Conservation (phyloP, 2,888 invertebrate genomes). For the Leucophenga montana region DNA sequence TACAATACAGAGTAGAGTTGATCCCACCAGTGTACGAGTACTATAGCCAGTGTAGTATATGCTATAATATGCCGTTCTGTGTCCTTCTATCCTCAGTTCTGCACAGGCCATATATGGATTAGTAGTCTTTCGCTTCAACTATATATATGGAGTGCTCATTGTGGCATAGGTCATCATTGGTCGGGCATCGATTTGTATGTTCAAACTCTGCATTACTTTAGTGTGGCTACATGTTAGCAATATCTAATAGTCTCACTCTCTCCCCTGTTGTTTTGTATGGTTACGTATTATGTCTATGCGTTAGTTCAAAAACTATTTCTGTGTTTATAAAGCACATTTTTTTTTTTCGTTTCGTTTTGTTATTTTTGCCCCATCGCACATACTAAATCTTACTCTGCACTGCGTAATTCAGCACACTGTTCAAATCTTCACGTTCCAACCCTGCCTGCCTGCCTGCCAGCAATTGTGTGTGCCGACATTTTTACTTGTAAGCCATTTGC, state of each 20-base stretch:
- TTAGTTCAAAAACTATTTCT: neutral
- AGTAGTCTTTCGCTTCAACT: neutral
- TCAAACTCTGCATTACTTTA: constrained; percentile 10
- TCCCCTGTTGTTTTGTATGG: neutral
- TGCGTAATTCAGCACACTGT: neutral
- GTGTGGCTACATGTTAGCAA: neutral
- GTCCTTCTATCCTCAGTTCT: neutral
- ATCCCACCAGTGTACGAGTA: too few relatives aligned
- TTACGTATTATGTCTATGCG: neutral
- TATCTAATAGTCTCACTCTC: neutral
- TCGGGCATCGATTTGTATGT: neutral
- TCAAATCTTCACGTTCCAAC: neutral
- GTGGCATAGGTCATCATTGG: constrained; percentile 1
- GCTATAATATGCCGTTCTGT: too few relatives aligned
- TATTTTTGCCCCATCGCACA: neutral
- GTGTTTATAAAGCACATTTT: neutral
- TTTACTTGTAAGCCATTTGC: neutral
- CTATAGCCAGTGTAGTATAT: too few relatives aligned
- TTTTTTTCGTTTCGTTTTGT: too few relatives aligned
- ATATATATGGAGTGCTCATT: constrained; percentile 4
- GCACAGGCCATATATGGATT: neutral
- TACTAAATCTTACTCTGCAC: neutral
- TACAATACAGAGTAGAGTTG: too few relatives aligned
- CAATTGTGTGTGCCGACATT: neutral
- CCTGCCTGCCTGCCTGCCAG: neutral